These are phyloP conservation scores for Hymenopus coronatus DNA, from an alignment of 2,888 invertebrate genomes.

Conservation along the genomic window DNA sequence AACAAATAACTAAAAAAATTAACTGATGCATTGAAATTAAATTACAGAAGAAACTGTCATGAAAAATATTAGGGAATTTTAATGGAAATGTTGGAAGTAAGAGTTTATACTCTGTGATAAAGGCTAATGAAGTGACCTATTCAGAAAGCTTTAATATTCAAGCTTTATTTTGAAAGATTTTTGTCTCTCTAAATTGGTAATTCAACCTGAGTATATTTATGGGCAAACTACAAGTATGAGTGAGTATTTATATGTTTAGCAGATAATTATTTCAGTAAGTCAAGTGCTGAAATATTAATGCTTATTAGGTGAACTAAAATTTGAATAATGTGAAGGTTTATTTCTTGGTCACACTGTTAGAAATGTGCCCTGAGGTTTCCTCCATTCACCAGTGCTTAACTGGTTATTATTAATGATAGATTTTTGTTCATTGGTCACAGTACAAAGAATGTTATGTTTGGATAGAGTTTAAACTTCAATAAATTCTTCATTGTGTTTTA, in stretches of 20 bases:
- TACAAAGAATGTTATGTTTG: neutral
- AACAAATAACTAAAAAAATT: too few species aligned
- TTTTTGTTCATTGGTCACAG: neutral
- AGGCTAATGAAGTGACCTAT: neutral
- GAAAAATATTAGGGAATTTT: too few species aligned
- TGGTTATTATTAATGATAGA: neutral
- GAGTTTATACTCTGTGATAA: neutral
- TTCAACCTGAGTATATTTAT: neutral
- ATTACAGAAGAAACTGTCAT: too few species aligned
- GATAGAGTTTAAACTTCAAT: neutral
- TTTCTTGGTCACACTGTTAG: neutral
- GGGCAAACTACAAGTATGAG: neutral
- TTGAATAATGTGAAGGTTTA: neutral
- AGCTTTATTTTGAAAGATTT: neutral
- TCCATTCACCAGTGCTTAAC: neutral
- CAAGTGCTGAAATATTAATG: neutral
- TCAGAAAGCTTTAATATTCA: neutral
- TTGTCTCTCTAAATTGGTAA: neutral
- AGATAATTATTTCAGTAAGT: neutral
- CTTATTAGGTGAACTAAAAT: neutral
- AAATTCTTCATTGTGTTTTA: neutral
- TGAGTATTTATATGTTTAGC: neutral
- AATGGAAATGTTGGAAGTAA: too few species aligned
- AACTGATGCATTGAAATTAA: too few species aligned
- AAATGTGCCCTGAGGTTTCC: neutral